Evolutionary conservation across 2,113 vertebrate genomes (phyloP).

Genomic region (Eidolon helvum): DNA sequence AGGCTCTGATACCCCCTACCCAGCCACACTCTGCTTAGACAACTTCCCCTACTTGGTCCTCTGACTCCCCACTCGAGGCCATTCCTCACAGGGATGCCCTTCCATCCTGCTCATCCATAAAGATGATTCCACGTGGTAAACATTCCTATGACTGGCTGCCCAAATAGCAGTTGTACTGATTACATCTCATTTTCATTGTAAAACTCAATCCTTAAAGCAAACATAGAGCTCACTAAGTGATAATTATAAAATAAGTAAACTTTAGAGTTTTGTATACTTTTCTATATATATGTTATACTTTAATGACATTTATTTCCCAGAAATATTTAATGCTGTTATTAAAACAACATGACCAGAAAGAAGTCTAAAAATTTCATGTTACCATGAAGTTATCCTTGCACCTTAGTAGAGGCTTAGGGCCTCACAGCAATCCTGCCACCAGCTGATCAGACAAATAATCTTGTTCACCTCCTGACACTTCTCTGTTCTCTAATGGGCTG

Average conservation of each 20-base stretch:
- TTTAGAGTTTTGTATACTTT: not conserved
- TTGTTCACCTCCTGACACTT: not conserved
- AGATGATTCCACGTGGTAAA: not conserved
- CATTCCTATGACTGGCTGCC: not conserved
- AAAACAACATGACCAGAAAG: not conserved
- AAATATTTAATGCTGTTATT: not conserved
- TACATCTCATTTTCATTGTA: not conserved
- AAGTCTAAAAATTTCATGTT: not conserved
- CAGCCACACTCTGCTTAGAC: not conserved
- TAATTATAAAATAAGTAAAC: not conserved
- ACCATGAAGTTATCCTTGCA: not conserved
- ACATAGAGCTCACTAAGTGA: not conserved
- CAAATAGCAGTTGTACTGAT: not conserved
- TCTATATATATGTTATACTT: not conserved
- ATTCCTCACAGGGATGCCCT: not conserved
- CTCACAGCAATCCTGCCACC: not conserved
- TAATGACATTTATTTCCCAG: not conserved
- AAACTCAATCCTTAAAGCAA: not conserved
- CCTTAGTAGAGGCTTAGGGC: not conserved
- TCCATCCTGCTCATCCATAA: not conserved
- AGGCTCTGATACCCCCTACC: not conserved
- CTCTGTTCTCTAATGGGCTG: not conserved
- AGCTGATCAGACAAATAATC: not conserved
- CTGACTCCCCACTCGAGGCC: not conserved
- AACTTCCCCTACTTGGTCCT: not conserved